Evolutionary conservation across 2,888 invertebrate species (phyloP), one percentile per base, ranked within the genome.

Genomic region (Dryococelus australis): DNA sequence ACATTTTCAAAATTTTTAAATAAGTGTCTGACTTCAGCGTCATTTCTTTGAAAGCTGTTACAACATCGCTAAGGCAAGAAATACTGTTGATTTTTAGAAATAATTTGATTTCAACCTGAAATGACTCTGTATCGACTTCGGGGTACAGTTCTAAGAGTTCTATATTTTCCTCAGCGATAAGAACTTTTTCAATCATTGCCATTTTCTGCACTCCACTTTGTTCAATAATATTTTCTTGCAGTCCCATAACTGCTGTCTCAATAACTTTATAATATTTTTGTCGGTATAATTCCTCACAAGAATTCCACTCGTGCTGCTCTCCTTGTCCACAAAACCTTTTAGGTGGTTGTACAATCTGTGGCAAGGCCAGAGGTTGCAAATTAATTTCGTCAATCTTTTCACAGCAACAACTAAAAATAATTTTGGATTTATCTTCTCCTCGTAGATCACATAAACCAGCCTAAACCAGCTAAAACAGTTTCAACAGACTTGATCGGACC

Each of bases 381-480:
- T n/a, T n/a, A n/a, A n/a, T n/a, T n/a, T n/a, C n/a, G n/a, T n/a
- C n/a, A n/a, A n/a, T 83, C 24, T 83, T 26, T 28, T 83, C 83
- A 83, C 83, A 83, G 2, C n/a, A n/a, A n/a, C 27, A 83, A 83
- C 16, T 83, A 20, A 83, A 83, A 83, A 83, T 83, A 83, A 24
- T 83, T 0, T 51, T 51, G 81, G 83, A 86, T 47, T 83, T 86
- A n/a, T n/a, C n/a, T 35, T 79, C 81, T 16, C 83, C 83, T 86
- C 86, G 81, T 43, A n/a, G 51, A 35, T 27, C 83, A 51, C 83
- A n/a, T n/a, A n/a, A n/a, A n/a, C n/a, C n/a, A n/a, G n/a, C n/a
- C 20, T n/a, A 87, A 84, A 83, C 83, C 84, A 51, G 16, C 16
- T n/a, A 87, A 51, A n/a, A 87, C 84, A 43, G 78, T 83, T 26